These are phyloP conservation scores for Chrysoperla carnea DNA, from an alignment of 1,140 invertebrate genomes.

Conservation along the genomic window DNA sequence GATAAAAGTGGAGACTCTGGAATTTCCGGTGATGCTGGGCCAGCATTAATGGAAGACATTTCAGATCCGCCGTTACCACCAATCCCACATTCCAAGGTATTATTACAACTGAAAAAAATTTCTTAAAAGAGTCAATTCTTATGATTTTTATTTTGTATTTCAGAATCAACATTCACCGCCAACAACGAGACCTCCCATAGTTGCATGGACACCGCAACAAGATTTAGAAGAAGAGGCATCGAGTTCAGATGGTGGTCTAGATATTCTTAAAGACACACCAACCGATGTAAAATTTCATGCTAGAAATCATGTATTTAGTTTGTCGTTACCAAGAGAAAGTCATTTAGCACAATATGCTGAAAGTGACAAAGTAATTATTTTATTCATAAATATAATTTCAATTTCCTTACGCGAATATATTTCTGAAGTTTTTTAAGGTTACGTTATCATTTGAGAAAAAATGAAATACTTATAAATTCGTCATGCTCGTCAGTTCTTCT, in stretches of 20 bases:
- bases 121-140: background rate
- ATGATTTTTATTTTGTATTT: no score
- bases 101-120: background rate
- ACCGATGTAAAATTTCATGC: conserved; percentile 37
- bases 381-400: no score
- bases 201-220: conserved; percentile 63
- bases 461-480: no score
- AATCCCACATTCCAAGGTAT: conserved; percentile 1
- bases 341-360: conserved; percentile 20
- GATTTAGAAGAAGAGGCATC: conserved; percentile 47
- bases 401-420: background rate
- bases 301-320: conserved; percentile 47
- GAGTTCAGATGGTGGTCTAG: conserved; percentile 41
- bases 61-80: conserved; percentile 24
- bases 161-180: conserved; percentile 18
- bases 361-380: conserved; percentile 1
- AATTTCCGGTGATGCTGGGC: conserved; percentile 44
- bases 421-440: no score
- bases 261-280: conserved; percentile 11
- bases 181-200: conserved; percentile 19
- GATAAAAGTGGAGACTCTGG: conserved; percentile 66
- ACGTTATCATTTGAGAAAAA: no score
- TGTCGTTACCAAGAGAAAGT: conserved; percentile 47
- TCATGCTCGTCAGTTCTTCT: no score
- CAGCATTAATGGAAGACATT: conserved; percentile 6